phyloP scores from a whole-genome alignment of 1,140 invertebrate genomes.

The Rhagoletis zephyria region DNA sequence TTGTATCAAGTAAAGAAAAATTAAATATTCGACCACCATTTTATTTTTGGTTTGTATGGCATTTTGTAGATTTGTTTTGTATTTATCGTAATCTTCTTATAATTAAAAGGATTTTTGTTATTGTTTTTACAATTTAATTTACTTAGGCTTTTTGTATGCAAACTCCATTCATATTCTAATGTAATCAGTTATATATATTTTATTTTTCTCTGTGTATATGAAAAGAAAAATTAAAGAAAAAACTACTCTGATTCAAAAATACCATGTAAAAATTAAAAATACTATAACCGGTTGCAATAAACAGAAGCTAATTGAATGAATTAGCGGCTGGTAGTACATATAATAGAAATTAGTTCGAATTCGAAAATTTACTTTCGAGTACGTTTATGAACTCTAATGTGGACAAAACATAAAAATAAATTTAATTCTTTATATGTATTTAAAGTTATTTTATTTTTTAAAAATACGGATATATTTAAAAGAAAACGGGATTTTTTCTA shows the following conservation, averaged over 20 bases:
- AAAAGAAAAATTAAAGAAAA: conserved; percentile 38
- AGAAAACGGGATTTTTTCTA: too few species aligned
- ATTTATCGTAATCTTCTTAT: conserved; percentile 55
- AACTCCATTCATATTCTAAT: conserved; percentile 63
- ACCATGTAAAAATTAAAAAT: background rate
- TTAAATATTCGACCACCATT: conserved; percentile 49
- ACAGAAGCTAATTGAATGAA: conserved; percentile 64
- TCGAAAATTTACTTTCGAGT: too few species aligned
- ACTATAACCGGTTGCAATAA: conserved; percentile 1
- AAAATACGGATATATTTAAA: too few species aligned
- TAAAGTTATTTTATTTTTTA: too few species aligned
- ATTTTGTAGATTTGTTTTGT: conserved; percentile 39
- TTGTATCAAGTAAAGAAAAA: conserved; percentile 32
- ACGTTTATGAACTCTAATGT: background rate
- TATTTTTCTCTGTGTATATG: conserved; percentile 62
- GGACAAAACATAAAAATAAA: background rate
- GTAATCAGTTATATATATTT: conserved; percentile 21
- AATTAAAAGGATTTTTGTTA: conserved; percentile 54
- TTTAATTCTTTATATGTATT: too few species aligned
- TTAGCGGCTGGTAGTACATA: conserved; percentile 61
- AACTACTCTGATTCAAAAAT: background rate
- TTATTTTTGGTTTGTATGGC: conserved; percentile 44
- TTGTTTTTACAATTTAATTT: conserved; percentile 55
- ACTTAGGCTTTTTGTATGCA: conserved; percentile 72
- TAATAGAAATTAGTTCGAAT: too few species aligned